Evolutionary conservation across 2,888 invertebrate genomes (phyloP), one percentile per base, ranked within the genome.

Genomic region (Drosophila neonasuta): DNA sequence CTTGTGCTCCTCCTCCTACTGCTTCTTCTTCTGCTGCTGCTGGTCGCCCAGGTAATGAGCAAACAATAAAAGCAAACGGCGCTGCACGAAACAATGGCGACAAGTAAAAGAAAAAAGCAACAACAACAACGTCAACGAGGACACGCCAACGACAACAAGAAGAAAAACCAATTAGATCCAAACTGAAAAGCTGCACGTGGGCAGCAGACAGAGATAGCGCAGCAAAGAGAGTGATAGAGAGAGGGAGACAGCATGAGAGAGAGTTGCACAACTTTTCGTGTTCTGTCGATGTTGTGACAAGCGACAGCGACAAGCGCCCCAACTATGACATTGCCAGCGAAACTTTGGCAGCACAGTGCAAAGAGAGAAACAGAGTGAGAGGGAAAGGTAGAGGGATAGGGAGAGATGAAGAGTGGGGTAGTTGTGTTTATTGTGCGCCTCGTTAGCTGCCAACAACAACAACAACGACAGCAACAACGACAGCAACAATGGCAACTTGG

Each of bases 11-110:
- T 44, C 48, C 34, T 64, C 20, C 70, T 59, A 9, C 30, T 10
- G 9, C 32, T 32, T 10, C 3, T 32, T 32, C 32, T 32, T 2
- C 32, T 45, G 32, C 17, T 32, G 32, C 49, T 69, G 36, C 64
- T 71, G 62, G 62, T 74, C 78, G 80, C 60, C 86, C 86, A 81
- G 81, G 80, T 86, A 86, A 81, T 81, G 86, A 81, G 81, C 81
- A 81, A 86, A 81, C 81, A 86, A 84, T 86, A 86, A 81, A 81
- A 80, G 85, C 86, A 81, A 86, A 86, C 79, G 79, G 62, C 69
- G 55, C 69, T 68, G 71, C 76, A 81, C 79, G 86, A 84, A 86
- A 84, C 85, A 86, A 80, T 77, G 78, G 71, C 61, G 67, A 67
- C 61, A 64, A 65, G 55, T 24, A 60, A 50, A 3, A 2, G 3